Evolutionary conservation across 2,888 invertebrate species (phyloP), one percentile per base, ranked within the genome.

Genomic region (Tanytarsus gracilentus): DNA sequence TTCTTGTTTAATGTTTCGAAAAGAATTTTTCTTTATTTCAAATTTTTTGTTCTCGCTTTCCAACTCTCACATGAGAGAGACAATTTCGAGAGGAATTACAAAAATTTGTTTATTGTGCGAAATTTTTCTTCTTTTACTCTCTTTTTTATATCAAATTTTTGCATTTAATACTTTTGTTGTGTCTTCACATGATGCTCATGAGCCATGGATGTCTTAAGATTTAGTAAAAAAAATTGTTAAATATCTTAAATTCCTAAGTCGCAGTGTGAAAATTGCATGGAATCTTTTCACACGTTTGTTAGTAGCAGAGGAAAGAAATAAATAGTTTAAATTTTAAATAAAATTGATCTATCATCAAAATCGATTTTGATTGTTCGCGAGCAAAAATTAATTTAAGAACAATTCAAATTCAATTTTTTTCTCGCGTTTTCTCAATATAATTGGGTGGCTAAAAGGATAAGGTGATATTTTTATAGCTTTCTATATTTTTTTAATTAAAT

Each of bases 381-480:
- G 55, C 55, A 55, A 55, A 58, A 58, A 58, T 58, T 30, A 44
- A 58, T 30, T 44, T 44, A 58, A 48, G 27, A 9, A 7, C 27
- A 16, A 3, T 11, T 48, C 44, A 25, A 51, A 51, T 30, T 51
- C 23, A 51, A 51, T 51, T 51, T 51, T 29, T 29, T 29, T 50
- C 50, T 21, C 3, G 18, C 8, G 30, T 18, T 49, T 1, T 4
- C 9, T 30, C 26, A n/a, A 21, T 5, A 9, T 9, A 26, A 25
- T 48, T 48, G 16, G 16, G 21, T 40, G 51, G 51, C 27, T 40
- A 48, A 58, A 29, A 58, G 58, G 58, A 58, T 58, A 58, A 58
- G 58, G 40, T 21, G 58, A 58, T 58, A 39, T 44, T 44, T 44
- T 18, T n/a, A n/a, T n/a, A n/a, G n/a, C n/a, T n/a, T n/a, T n/a